Base-by-base conservation (phyloP, 2,113 vertebrate species). In the Ptilonorhynchus violaceus region DNA sequence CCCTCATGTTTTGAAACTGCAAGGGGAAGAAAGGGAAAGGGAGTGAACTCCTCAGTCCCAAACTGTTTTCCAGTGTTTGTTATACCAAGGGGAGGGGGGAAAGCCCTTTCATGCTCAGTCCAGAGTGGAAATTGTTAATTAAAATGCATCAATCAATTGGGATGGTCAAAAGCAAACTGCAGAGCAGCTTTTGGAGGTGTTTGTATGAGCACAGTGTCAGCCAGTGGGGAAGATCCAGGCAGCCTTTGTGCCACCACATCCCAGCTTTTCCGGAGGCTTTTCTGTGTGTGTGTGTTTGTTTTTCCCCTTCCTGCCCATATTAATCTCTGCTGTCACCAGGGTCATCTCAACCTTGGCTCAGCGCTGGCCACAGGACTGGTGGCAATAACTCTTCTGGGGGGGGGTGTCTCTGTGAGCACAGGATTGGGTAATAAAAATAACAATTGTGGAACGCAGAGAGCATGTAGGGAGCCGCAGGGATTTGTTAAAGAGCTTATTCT, bases 21-120 rank as follows among this genome's bases (percentile, higher is more conserved):
- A 55, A 55, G 4, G 47, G 31, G 24, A 41, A 53, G 52, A 37
- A 41, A 62, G 76, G 62, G 17, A 35, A 67, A 31, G 11, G 53
- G 39, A 49, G 19, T 0, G 2, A 88, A 27, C 0, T 6, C 7
- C 52, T 41, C 55, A 15, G 16, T 24, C 22, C 10, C 19, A 60
- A n/a, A 9, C 13, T 19, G 13, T 1, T 73, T 59, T 68, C 24
- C 39, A 16, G 16, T 23, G 12, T 39, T 70, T 42, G 19, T 21
- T 68, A 19, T 8, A 17, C 68, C 15, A 28, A 77, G 27, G 11
- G 35, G 19, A 52, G 7, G 8, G 15, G 12, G 8, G 0, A 50
- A 78, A 77, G 13, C 39, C 24, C 17, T 78, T 91, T 31, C 30
- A 23, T 17, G 44, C 56, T 52, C 55, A 35, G 0, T 24, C 46